These are phyloP conservation scores for Clarias pachynema DNA, from an alignment of 2,797 vertebrate genomes.

Conservation along the genomic window DNA sequence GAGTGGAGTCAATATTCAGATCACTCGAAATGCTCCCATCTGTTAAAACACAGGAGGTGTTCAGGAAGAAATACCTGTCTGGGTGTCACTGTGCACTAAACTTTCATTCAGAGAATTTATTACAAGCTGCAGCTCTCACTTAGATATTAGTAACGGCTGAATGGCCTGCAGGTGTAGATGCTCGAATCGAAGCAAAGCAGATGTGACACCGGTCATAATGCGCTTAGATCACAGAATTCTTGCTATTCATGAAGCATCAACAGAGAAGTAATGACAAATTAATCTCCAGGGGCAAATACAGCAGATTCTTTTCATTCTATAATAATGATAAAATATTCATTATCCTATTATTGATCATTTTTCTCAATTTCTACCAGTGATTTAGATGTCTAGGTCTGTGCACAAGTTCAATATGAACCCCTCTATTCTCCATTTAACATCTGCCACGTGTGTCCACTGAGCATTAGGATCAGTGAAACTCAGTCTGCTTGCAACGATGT, in stretches of 20 bases:
- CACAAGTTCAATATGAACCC: neutral
- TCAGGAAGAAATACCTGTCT: conserved; percentile 49
- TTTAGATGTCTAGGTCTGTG: neutral
- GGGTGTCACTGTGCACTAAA: conserved; percentile 48
- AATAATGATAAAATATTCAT: neutral
- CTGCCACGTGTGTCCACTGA: conserved; percentile 33
- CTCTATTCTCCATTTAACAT: neutral
- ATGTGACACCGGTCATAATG: conserved; percentile 26
- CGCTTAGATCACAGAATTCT: neutral
- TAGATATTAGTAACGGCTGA: conserved; percentile 36
- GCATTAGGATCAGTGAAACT: conserved; percentile 21
- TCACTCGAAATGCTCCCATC: conserved; percentile 52
- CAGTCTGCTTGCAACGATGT: conserved; percentile 22
- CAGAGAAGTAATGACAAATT: conserved; percentile 9
- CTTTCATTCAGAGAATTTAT: conserved; percentile 51
- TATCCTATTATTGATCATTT: neutral
- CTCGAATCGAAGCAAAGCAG: conserved; percentile 17
- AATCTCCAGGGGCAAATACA: conserved; percentile 21
- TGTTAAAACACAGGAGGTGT: conserved; percentile 50
- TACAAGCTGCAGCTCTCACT: conserved; percentile 33
- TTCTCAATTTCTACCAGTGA: conserved; percentile 4
- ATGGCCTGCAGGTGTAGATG: conserved; percentile 38
- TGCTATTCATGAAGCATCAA: neutral
- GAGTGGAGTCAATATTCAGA: conserved; percentile 62
- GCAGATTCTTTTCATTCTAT: conserved; percentile 10